Base-by-base conservation (phyloP, 2,888 invertebrate genomes). In the Conistra vaccinii region DNA sequence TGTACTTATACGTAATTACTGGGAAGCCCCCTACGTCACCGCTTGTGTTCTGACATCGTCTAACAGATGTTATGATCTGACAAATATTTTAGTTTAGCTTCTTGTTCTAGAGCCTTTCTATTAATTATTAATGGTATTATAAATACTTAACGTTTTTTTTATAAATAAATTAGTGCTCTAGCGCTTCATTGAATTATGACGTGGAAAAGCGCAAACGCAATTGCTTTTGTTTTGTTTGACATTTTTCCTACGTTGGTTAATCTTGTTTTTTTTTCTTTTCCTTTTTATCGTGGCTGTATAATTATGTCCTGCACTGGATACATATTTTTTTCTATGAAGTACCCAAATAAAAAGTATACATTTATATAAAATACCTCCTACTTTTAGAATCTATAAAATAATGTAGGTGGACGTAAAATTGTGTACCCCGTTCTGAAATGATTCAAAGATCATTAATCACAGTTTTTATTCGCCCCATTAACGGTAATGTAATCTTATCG, bases 401-500 rank as follows among this genome's bases (percentile, higher is more conserved):
- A 69, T 29, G 1, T 62, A 29, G 58, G 53, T 45, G 7, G 10
- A 2, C 61, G 6, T 48, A 75, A 68, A 76, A 78, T 67, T 39
- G 6, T 69, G 23, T 75, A 61, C 23, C 61, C 20, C 39, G 51
- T 45, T 65, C 58, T 32, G 14, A 57, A 61, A 42, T 48, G 45
- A 73, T 72, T 63, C 48, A 48, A 53, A 73, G 65, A 84, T 81
- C 87, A 88, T 88, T 85, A 87, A 88, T 88, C 86, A 83, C 35
- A 23, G 57, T 71, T 29, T 83, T 79, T 82, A 81, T 72, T 75
- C 58, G 72, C 65, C 51, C 84, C 85, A 82, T 85, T 83, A 83
- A 62, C 62, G 73, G 74, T 82, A 85, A 85, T 88, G 85, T 81
- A 87, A 81, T 86, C 85, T 83, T 81, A 83, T 86, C 84, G 74